Percentiles rank a stretch among this genome's conserved stretches.
Conservation (phyloP, 2,797 vertebrate genomes). For the Phalanger gymnotis region DNA sequence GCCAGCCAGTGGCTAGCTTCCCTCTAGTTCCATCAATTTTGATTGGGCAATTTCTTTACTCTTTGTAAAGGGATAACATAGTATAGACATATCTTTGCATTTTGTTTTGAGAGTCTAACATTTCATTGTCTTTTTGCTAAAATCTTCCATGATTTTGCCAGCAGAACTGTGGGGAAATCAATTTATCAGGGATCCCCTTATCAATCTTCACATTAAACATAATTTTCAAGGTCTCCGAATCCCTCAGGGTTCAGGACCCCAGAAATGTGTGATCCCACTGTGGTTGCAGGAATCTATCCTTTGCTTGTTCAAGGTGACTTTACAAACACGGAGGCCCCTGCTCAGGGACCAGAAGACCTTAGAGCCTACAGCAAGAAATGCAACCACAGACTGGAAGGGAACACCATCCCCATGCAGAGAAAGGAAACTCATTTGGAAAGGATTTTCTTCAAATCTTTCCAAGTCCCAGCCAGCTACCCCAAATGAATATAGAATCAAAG, state of each 20-base stretch:
- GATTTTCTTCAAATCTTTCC: background rate
- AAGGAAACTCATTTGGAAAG: background rate
- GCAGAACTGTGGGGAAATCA: background rate
- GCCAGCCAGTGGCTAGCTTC: background rate
- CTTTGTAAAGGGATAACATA: background rate
- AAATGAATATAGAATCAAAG: background rate
- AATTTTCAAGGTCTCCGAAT: background rate
- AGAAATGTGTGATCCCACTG: background rate
- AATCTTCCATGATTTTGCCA: background rate
- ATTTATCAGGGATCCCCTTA: background rate
- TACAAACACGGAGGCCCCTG: background rate
- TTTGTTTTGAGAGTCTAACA: background rate
- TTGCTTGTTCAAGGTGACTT: background rate
- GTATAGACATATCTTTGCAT: background rate
- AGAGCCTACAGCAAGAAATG: background rate
- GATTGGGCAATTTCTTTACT: background rate
- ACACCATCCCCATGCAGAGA: background rate
- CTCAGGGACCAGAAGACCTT: background rate
- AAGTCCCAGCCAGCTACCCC: background rate
- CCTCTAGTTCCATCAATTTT: background rate
- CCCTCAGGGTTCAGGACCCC: background rate
- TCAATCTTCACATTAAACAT: background rate
- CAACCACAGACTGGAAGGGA: background rate
- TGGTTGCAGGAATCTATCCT: background rate
- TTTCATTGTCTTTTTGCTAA: background rate